These are phyloP conservation scores for Pyrochroa serraticornis DNA, from an alignment of 2,888 invertebrate species.

Conservation along the genomic window DNA sequence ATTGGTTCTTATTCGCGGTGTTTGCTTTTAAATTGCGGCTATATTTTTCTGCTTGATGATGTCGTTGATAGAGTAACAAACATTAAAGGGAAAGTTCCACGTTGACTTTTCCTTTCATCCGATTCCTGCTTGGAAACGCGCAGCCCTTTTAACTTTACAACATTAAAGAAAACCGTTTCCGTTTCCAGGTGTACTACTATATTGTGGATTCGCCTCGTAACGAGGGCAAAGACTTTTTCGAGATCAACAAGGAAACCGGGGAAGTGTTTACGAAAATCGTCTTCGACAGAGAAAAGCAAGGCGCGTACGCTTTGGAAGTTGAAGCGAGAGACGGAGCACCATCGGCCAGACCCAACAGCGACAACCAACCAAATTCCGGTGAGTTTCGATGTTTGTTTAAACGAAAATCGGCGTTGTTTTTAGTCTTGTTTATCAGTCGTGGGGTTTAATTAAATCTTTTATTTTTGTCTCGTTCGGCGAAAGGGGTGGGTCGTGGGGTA, in stretches of 20 bases:
- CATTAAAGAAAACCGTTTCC: slow-evolving; percentile 9
- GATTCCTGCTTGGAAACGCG: not conserved
- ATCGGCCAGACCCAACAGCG: slow-evolving; percentile 93
- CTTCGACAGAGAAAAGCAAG: slow-evolving; percentile 97
- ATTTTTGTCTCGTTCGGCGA: not conserved
- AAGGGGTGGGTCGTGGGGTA: not conserved
- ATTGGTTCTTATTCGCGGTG: too few relatives aligned
- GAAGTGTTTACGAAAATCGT: slow-evolving; percentile 94
- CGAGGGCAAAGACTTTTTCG: slow-evolving; percentile 94
- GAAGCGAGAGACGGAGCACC: slow-evolving; percentile 95
- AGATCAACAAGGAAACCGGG: slow-evolving; percentile 94
- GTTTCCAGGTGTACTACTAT: slow-evolving; percentile 85
- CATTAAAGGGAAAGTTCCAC: slow-evolving; percentile 1
- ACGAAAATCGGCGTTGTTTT: not conserved
- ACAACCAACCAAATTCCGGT: slow-evolving; percentile 96
- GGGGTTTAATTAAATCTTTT: too few relatives aligned
- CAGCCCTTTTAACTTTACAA: slow-evolving; percentile 1
- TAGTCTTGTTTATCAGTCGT: not conserved
- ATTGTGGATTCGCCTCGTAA: slow-evolving; percentile 90
- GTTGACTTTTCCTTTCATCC: not conserved
- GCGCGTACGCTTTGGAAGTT: slow-evolving; percentile 95
- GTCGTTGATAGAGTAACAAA: slow-evolving; percentile 6
- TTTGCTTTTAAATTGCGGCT: slow-evolving; percentile 17
- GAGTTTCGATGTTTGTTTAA: slow-evolving; percentile 48
- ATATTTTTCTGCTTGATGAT: slow-evolving; percentile 14